phyloP scores from a whole-genome alignment of 2,113 vertebrate genomes.

The Trogon surrucura region DNA sequence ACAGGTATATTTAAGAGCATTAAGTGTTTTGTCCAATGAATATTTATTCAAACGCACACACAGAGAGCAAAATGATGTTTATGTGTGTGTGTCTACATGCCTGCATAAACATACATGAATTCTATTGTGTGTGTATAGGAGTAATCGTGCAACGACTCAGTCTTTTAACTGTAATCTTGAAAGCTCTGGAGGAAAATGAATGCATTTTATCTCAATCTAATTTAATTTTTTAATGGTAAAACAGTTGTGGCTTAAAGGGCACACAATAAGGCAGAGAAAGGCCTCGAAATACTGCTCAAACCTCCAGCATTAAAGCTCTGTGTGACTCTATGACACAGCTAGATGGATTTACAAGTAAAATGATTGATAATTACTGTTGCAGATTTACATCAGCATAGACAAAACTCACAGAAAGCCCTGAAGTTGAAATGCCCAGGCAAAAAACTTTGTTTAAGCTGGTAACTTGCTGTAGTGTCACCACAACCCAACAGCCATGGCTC shows the following conservation, averaged over 20 bases:
- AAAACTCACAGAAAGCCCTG: background rate
- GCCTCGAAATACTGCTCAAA: background rate
- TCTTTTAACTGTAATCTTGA: background rate
- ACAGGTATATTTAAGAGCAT: background rate
- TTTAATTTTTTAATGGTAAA: background rate
- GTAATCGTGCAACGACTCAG: background rate
- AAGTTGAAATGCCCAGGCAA: background rate
- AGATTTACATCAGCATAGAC: background rate
- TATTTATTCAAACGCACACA: background rate
- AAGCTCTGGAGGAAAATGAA: background rate
- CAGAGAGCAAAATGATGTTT: background rate
- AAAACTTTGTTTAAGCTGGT: background rate
- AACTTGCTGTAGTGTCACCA: background rate
- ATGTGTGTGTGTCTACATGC: background rate
- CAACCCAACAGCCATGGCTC: background rate
- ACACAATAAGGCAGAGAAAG: background rate
- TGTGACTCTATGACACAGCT: background rate
- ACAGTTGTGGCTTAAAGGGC: background rate
- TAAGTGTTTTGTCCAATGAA: background rate
- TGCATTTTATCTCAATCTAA: background rate
- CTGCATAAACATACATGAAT: background rate
- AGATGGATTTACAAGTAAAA: background rate
- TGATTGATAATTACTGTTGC: background rate
- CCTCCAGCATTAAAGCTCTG: background rate
- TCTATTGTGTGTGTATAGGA: background rate